Evolutionary conservation across 2,797 vertebrate genomes (phyloP).

Genomic region (Podarcis siculus): DNA sequence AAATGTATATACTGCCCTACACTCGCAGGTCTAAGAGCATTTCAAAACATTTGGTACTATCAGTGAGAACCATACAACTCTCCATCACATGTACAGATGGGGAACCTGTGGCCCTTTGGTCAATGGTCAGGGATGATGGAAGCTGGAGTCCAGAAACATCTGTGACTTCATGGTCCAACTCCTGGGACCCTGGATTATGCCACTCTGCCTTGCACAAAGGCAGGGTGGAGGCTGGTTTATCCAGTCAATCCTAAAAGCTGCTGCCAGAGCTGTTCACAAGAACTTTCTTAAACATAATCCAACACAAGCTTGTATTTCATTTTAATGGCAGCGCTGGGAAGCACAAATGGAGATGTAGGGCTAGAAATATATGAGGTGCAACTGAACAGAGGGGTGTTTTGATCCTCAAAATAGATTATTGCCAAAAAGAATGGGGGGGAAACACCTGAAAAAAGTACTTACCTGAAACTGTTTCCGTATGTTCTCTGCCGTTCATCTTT

Average conservation of each 20-base stretch:
- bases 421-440: background rate
- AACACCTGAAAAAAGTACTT: background rate
- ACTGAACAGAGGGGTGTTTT: conserved; percentile 44
- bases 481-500: conserved; percentile 65
- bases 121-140: too few relatives aligned
- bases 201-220: background rate
- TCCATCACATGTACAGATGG: too few relatives aligned
- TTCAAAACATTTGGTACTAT: background rate
- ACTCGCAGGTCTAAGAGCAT: background rate
- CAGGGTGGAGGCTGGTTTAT: background rate
- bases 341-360: conserved; percentile 63
- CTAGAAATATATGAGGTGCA: conserved; percentile 65
- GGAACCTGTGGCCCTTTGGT: too few relatives aligned
- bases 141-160: too few relatives aligned
- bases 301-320: conserved; percentile 61
- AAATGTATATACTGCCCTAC: too few relatives aligned
- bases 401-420: conserved; percentile 53
- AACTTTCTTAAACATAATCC: conserved; percentile 40
- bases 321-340: conserved; percentile 64
- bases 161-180: too few relatives aligned
- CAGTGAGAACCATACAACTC: background rate
- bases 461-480: conserved; percentile 59
- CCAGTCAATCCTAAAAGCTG: conserved; percentile 23
- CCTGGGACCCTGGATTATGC: background rate
- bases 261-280: conserved; percentile 55